phyloP scores from a whole-genome alignment of 2,888 invertebrate species.

The Athalia cordata region DNA sequence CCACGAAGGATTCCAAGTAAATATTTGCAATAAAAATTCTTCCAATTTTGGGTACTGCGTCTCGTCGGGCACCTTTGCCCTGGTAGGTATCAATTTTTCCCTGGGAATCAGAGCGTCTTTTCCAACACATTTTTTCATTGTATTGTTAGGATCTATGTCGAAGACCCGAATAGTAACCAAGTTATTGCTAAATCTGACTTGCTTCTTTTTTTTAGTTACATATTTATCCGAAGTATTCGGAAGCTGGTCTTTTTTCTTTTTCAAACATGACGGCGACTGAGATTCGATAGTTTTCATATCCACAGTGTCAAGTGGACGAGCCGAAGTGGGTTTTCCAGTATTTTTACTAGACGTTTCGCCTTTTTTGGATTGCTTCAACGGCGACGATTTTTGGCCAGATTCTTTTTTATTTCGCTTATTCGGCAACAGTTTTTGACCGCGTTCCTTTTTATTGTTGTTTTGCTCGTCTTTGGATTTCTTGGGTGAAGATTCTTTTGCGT shows the following conservation, averaged over 20 bases:
- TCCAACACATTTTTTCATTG: conserved; percentile 57
- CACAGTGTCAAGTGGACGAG: not conserved
- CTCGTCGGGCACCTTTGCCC: conserved; percentile 57
- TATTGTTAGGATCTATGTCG: conserved; percentile 57
- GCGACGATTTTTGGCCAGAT: no score
- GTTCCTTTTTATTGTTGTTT: no score
- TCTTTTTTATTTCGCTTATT: no score
- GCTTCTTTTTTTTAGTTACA: conserved; percentile 44
- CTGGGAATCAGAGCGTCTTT: conserved; percentile 63
- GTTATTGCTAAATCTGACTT: conserved; percentile 39
- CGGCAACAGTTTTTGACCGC: no score
- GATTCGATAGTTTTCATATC: not conserved
- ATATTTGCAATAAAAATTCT: conserved; percentile 76
- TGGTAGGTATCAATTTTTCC: conserved; percentile 44
- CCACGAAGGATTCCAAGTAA: conserved; percentile 82
- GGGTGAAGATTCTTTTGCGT: no score
- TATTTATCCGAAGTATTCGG: conserved; percentile 15
- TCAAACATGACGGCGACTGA: not conserved
- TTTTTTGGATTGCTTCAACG: no score
- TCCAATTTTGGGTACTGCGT: conserved; percentile 56
- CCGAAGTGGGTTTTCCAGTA: not conserved
- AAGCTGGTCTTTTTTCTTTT: conserved; percentile 15
- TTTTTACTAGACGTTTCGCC: not conserved
- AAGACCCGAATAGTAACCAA: conserved; percentile 49
- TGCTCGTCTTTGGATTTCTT: no score